phyloP scores from a whole-genome alignment of 2,888 invertebrate genomes.

The Orthosia gothica region DNA sequence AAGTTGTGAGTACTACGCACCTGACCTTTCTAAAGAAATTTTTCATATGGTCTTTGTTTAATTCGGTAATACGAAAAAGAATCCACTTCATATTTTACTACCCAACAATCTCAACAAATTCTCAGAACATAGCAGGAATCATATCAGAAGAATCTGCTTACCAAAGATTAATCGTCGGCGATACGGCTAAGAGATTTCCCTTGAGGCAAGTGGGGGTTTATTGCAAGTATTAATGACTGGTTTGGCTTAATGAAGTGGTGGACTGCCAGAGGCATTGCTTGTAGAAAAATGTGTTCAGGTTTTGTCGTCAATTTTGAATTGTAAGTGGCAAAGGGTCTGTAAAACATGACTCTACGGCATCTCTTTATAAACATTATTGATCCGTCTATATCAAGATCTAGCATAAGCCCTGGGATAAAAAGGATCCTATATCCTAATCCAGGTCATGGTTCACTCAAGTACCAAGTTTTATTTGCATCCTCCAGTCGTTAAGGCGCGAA shows the following conservation, averaged over 20 bases:
- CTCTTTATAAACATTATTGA: neutral
- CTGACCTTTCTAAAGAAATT: no score
- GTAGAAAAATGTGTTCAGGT: neutral
- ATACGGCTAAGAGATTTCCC: slow-evolving; percentile 56
- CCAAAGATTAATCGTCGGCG: slow-evolving; percentile 48
- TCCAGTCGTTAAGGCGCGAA: no score
- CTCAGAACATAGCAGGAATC: slow-evolving; percentile 3
- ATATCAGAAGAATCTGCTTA: slow-evolving; percentile 40
- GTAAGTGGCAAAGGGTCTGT: neutral
- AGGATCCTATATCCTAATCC: no score
- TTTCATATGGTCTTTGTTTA: no score
- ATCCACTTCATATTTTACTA: neutral
- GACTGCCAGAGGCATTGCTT: slow-evolving; percentile 18
- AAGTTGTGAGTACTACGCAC: no score
- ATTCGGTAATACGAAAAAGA: neutral
- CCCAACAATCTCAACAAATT: slow-evolving; percentile 35
- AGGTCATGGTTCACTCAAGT: no score
- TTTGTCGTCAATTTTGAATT: neutral
- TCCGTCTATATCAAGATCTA: neutral
- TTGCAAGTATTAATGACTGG: slow-evolving; percentile 47
- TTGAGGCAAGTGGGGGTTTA: slow-evolving; percentile 21
- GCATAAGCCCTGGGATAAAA: no score
- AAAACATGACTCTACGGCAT: neutral
- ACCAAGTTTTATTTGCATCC: no score
- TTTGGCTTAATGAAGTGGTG: slow-evolving; percentile 45